A percentile compares a stretch with the other conserved stretches of the same genome.
These are phyloP conservation scores for Microdon myrmicae DNA, from an alignment of 2,888 invertebrate species.

Conservation along the genomic window DNA sequence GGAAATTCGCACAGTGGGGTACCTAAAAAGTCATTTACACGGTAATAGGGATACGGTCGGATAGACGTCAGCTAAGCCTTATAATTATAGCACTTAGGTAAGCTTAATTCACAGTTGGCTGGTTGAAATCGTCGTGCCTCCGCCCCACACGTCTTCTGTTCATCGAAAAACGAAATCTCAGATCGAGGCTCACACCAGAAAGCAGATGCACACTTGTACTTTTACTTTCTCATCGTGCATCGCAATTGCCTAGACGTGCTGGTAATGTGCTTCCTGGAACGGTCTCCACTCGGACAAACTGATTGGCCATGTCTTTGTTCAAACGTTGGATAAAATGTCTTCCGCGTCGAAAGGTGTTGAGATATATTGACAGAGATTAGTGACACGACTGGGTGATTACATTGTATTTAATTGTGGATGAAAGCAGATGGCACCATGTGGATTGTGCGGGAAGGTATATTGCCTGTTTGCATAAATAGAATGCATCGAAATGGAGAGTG, in stretches of 20 bases:
- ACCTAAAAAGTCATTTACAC: too few species aligned
- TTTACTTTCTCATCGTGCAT: conserved; percentile 39
- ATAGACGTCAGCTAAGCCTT: conserved; percentile 25
- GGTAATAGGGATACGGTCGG: conserved; percentile 8
- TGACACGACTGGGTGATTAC: conserved; percentile 9
- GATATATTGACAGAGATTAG: conserved; percentile 19
- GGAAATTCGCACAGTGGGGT: conserved; percentile 6
- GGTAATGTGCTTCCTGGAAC: conserved; percentile 39
- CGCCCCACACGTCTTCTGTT: conserved; percentile 21
- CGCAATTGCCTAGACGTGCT: conserved; percentile 33
- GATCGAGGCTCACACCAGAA: conserved; percentile 6
- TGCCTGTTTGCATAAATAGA: too few species aligned
- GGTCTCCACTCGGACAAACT: conserved; percentile 38
- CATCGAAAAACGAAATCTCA: conserved; percentile 29
- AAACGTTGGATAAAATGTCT: conserved; percentile 21
- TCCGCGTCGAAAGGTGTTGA: conserved; percentile 42
- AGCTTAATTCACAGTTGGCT: conserved; percentile 45
- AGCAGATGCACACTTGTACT: conserved; percentile 30
- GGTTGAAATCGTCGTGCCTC: conserved; percentile 38
- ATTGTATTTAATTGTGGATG: conserved; percentile 12
- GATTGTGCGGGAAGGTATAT: too few species aligned
- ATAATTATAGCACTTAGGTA: conserved; percentile 46
- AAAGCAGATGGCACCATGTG: background rate
- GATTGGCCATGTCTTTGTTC: background rate
- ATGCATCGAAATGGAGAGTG: conserved; percentile 1